A percentile compares a stretch with the other conserved stretches of the same genome.
phyloP scores from a whole-genome alignment of 2,113 vertebrate genomes.

The Xiphorhynchus elegans region DNA sequence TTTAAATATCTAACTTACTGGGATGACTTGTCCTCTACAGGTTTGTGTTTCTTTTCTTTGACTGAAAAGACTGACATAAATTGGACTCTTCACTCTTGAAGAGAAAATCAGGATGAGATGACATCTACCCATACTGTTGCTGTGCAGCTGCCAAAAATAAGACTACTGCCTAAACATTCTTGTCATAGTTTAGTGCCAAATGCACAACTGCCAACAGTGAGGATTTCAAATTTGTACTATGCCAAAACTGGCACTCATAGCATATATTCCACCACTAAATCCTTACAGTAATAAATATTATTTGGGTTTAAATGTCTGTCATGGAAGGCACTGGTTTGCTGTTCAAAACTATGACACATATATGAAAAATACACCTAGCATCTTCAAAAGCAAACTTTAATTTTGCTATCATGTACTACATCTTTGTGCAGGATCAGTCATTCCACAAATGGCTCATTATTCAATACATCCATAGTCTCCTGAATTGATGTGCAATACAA shows the following conservation, averaged over 20 bases:
- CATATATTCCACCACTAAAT: background rate
- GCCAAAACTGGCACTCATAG: background rate
- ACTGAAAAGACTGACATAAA: background rate
- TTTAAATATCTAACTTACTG: background rate
- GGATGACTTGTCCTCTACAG: rapidly evolving
- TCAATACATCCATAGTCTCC: background rate
- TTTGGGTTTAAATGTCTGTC: background rate
- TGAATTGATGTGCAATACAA: background rate
- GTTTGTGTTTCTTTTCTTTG: background rate
- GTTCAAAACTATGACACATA: background rate
- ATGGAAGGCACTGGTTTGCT: background rate
- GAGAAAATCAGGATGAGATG: background rate
- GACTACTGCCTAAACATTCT: background rate
- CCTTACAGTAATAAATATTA: background rate
- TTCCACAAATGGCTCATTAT: background rate
- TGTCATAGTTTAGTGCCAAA: background rate
- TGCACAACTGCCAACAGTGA: background rate
- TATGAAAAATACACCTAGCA: background rate
- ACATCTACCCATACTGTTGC: background rate
- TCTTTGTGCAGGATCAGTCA: background rate
- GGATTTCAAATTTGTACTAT: background rate
- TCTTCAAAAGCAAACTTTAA: background rate
- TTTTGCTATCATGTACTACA: background rate
- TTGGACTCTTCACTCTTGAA: background rate
- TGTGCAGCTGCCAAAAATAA: background rate